Base-by-base conservation (phyloP, 1,140 invertebrate genomes). In the Copidosoma floridanum region DNA sequence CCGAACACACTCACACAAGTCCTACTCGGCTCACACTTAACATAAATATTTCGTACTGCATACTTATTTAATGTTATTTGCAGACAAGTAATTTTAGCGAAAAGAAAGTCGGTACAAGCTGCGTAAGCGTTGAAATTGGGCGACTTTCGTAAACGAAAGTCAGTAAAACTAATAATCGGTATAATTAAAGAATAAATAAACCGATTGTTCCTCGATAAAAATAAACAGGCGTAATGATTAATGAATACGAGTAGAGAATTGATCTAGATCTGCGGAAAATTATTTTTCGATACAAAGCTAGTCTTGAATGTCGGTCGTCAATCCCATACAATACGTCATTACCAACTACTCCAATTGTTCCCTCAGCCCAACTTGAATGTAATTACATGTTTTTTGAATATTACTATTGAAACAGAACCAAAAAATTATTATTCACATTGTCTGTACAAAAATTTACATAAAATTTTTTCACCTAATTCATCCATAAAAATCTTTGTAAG, bases 271-370 rank as follows among this genome's bases (percentile, higher is more conserved):
- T 48, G 8, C 29, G 24, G n/a, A 48, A 41, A 38, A 43, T 61
- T 61, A 61, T 61, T 61, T 61, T 61, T 61, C 46, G 51, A 61
- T 61, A 56, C 46, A 35, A 61, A 12, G 41, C 21, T 59, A 27
- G 40, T 52, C 16, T 27, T 52, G 37, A 29, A 23, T 59, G 14
- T 32, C n/a, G 11, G 12, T 43, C 10, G 26, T 38, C 5, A 24
- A 43, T n/a, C 40, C 27, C n/a, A n/a, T n/a, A n/a, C n/a, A n/a
- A n/a, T n/a, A n/a, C n/a, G n/a, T n/a, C n/a, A 58, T 50, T 40
- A 29, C 24, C 21, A 11, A 50, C 12, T 50, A 14, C n/a, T 11
- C n/a, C 16, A n/a, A 51, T 23, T 51, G n/a, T 37, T 24, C n/a
- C 26, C 26, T 44, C 47, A 51, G 27, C 8, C n/a, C 27, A 5